phyloP scores from a whole-genome alignment of 2,888 invertebrate genomes.

The Oligia latruncula region DNA sequence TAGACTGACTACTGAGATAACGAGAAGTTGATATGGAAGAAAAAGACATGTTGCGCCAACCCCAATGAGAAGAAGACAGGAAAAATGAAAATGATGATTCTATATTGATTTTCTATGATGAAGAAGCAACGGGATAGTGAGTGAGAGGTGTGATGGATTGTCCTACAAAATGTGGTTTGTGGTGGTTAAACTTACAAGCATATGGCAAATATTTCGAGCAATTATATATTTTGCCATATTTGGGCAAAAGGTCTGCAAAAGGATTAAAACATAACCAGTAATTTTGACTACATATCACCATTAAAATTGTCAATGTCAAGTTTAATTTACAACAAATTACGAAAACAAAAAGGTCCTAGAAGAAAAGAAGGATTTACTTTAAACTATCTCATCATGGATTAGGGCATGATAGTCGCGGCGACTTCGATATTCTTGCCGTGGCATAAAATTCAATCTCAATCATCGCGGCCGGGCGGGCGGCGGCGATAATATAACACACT shows the following conservation, averaged over 20 bases:
- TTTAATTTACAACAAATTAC: neutral
- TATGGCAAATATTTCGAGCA: conserved; percentile 25
- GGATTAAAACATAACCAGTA: neutral
- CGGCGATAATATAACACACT: no score
- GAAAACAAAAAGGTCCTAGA: neutral
- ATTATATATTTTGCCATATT: conserved; percentile 27
- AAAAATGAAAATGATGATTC: neutral
- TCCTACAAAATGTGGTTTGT: neutral
- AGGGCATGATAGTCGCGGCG: no score
- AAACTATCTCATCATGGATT: neutral
- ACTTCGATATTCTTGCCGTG: neutral
- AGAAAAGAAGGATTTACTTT: conserved; percentile 2
- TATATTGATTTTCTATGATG: neutral
- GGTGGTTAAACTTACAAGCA: conserved; percentile 35
- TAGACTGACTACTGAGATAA: no score
- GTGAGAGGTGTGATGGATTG: neutral
- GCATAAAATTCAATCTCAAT: neutral
- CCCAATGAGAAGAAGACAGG: neutral
- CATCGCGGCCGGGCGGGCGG: neutral
- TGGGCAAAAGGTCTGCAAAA: conserved; percentile 30
- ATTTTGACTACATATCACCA: conserved; percentile 16
- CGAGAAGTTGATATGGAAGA: no score
- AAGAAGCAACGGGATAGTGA: neutral
- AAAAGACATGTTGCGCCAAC: neutral
- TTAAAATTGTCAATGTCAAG: neutral